Percentiles rank a stretch among this genome's conserved stretches.
phyloP scores from a whole-genome alignment of 37 sponge, comb jelly and placozoan genomes.

The Halisarca cf. caerulea region DNA sequence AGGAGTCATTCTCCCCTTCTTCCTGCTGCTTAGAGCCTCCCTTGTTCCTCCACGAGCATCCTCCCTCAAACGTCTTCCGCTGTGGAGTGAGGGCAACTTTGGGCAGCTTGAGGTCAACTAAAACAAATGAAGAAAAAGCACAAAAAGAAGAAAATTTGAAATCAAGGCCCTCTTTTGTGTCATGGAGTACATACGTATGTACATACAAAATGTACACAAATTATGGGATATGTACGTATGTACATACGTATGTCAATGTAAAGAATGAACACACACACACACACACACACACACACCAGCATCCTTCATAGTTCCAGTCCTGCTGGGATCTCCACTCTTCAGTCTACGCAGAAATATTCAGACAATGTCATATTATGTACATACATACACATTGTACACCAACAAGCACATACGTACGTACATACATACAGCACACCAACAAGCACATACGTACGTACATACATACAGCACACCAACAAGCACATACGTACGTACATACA shows the following conservation, averaged over 20 bases:
- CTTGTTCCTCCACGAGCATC: slow-evolving; percentile 64
- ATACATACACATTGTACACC: not conserved
- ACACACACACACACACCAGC: not conserved
- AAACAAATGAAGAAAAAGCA: not conserved
- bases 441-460: too few species aligned
- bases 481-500: too few species aligned
- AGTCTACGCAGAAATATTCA: too few species aligned
- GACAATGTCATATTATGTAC: too few species aligned
- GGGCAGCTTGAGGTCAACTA: slow-evolving; percentile 4
- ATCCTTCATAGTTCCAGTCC: too few species aligned
- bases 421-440: not conserved
- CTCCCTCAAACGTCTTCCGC: slow-evolving; percentile 64
- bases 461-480: too few species aligned
- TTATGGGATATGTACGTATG: too few species aligned
- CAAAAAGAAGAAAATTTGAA: not conserved
- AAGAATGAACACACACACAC: not conserved
- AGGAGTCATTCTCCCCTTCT: not conserved
- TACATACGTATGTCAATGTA: not conserved
- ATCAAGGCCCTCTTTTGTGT: too few species aligned
- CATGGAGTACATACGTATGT: too few species aligned
- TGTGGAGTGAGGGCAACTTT: slow-evolving; percentile 73
- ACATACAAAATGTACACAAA: too few species aligned
- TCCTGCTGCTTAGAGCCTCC: not conserved
- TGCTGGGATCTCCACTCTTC: too few species aligned
- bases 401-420: not conserved